Conservation (phyloP, 2,797 vertebrate genomes). For the Anas bernieri region DNA sequence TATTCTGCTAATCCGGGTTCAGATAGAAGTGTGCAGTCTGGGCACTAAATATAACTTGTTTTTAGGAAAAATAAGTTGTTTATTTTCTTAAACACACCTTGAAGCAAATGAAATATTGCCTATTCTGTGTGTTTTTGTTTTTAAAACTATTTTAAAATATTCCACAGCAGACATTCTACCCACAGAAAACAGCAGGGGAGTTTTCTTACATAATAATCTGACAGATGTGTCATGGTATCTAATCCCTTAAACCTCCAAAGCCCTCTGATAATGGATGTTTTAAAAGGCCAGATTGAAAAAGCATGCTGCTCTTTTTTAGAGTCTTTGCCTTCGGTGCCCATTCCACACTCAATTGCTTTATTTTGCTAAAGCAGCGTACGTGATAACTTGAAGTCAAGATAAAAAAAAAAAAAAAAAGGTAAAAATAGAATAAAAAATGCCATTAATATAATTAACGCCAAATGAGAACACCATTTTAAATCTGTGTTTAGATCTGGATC, state of each 20-base stretch:
- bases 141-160: slow-evolving; percentile 53
- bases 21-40: neutral
- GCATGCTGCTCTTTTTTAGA: slow-evolving; percentile 83
- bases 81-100: neutral
- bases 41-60: slow-evolving; percentile 25
- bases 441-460: slow-evolving; percentile 14
- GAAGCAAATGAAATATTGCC: slow-evolving; percentile 11
- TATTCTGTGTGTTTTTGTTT: slow-evolving; percentile 21
- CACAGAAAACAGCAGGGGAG: slow-evolving; percentile 75
- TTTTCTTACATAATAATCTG: slow-evolving; percentile 84
- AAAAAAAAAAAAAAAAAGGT: neutral
- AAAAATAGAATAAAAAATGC: slow-evolving; percentile 54
- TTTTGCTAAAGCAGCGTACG: slow-evolving; percentile 55
- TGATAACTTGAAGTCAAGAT: slow-evolving; percentile 64
- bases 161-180: slow-evolving; percentile 57
- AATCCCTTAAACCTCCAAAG: slow-evolving; percentile 85
- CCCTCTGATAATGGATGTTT: slow-evolving; percentile 81
- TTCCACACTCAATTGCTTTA: slow-evolving; percentile 64
- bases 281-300: slow-evolving; percentile 82
- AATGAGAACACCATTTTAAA: slow-evolving; percentile 1
- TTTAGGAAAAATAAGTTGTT: slow-evolving; percentile 14
- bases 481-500: neutral
- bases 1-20: slow-evolving; percentile 52
- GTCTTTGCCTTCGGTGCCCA: slow-evolving; percentile 73
- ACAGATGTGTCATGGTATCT: slow-evolving; percentile 85